A percentile compares a stretch with the other conserved stretches of the same genome.
These are phyloP conservation scores for Palaemon carinicauda DNA, from an alignment of 1,140 invertebrate genomes.

Conservation along the genomic window DNA sequence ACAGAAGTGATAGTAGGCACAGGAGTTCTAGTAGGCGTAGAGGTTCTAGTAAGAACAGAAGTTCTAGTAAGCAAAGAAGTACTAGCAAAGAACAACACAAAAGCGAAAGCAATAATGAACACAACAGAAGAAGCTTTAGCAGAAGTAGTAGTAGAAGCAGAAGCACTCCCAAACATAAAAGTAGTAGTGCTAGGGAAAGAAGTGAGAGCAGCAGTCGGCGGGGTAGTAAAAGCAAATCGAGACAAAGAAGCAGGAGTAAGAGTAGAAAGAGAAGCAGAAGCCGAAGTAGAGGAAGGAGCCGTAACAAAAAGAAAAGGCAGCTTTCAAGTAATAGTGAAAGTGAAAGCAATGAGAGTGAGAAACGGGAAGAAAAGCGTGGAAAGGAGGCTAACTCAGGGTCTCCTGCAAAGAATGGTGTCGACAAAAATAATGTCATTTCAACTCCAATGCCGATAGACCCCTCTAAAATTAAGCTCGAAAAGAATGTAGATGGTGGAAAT, in stretches of 20 bases:
- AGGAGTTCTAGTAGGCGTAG: not conserved
- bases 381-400: not conserved
- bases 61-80: not conserved
- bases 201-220: not conserved
- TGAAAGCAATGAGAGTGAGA: not conserved
- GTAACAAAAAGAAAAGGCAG: no score
- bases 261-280: not conserved
- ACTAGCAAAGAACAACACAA: not conserved
- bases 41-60: not conserved
- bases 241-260: not conserved
- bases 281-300: not conserved
- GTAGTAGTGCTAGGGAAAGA: not conserved
- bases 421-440: slow-evolving; percentile 17
- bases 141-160: not conserved
- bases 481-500: not conserved
- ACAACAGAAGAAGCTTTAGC: not conserved
- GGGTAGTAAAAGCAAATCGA: not conserved
- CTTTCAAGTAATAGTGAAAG: not conserved
- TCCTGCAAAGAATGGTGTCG: not conserved
- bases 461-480: slow-evolving; percentile 38
- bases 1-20: not conserved
- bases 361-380: not conserved
- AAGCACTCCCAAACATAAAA: no score
- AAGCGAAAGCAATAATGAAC: not conserved
- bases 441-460: slow-evolving; percentile 39